phyloP scores from a whole-genome alignment of 2,888 invertebrate genomes.

The Dione vanillae region DNA sequence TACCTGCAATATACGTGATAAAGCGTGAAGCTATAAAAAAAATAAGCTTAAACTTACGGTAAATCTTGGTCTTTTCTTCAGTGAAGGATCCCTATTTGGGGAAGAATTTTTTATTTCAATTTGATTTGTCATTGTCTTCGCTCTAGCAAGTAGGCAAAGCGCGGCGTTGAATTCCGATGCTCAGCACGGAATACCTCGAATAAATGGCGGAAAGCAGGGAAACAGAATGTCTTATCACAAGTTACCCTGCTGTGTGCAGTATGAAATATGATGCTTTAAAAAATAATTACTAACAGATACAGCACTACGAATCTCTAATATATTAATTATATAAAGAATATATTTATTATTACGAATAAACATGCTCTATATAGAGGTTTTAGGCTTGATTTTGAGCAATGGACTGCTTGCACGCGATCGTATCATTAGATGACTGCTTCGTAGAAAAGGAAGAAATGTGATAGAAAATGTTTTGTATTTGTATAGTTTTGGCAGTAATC shows the following conservation, averaged over 20 bases:
- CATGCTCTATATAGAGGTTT: conserved; percentile 44
- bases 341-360: conserved; percentile 8
- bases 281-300: too few species aligned
- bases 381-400: conserved; percentile 69
- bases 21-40: background rate
- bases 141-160: too few species aligned
- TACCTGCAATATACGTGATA: background rate
- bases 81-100: too few species aligned
- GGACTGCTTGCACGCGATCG: conserved; percentile 72
- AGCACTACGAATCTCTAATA: background rate
- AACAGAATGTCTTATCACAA: too few species aligned
- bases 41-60: too few species aligned
- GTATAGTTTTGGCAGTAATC: background rate
- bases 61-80: too few species aligned
- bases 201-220: too few species aligned
- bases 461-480: conserved; percentile 18
- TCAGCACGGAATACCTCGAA: too few species aligned
- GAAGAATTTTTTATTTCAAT: too few species aligned
- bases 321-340: too few species aligned
- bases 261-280: background rate
- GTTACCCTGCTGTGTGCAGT: background rate
- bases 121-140: too few species aligned
- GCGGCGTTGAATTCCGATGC: too few species aligned
- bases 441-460: conserved; percentile 32
- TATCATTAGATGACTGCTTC: conserved; percentile 74